Conservation (phyloP, 2,888 invertebrate species). For the Epirrhoe alternata region DNA sequence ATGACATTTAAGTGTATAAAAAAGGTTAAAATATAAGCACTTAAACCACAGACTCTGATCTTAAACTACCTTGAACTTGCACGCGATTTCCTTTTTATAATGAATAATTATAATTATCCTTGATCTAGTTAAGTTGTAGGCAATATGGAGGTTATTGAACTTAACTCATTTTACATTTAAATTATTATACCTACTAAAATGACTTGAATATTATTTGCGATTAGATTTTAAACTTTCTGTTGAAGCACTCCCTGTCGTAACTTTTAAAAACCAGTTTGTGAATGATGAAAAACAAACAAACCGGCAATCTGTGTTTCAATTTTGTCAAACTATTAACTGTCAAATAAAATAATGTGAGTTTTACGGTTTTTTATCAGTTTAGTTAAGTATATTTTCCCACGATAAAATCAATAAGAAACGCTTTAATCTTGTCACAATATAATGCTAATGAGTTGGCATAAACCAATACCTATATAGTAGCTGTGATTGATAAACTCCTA, state of each 20-base stretch:
- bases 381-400: background rate
- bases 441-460: slow-evolving; percentile 21
- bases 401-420: background rate
- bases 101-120: slow-evolving; percentile 20
- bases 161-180: slow-evolving; percentile 25
- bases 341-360: background rate
- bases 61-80: slow-evolving; percentile 12
- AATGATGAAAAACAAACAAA: background rate
- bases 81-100: slow-evolving; percentile 13
- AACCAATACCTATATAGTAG: slow-evolving; percentile 11
- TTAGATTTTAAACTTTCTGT: background rate
- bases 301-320: too few species aligned
- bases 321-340: background rate
- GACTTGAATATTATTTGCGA: slow-evolving; percentile 27
- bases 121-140: slow-evolving; percentile 36
- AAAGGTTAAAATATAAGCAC: slow-evolving; percentile 7
- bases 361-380: background rate
- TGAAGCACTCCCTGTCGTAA: background rate
- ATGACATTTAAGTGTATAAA: background rate
- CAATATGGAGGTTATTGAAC: slow-evolving; percentile 37
- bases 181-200: slow-evolving; percentile 28
- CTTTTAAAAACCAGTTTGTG: background rate
- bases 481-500: slow-evolving; percentile 19
- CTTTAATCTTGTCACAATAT: slow-evolving; percentile 14
- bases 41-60: too few species aligned